Evolutionary conservation across 2,797 vertebrate species (phyloP).

Genomic region (Propithecus perrieri): DNA sequence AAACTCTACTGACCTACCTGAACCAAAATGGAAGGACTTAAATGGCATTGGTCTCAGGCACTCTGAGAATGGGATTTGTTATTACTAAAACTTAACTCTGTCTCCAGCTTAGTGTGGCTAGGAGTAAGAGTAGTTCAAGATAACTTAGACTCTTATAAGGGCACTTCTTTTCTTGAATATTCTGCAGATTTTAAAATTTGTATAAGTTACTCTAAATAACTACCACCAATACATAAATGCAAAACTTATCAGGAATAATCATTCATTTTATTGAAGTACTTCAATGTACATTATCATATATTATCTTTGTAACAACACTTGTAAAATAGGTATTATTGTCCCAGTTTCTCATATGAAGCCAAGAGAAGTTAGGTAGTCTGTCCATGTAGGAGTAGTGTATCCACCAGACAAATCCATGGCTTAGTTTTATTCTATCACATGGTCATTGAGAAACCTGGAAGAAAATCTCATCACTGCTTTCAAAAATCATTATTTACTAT

Average conservation of each 20-base stretch:
- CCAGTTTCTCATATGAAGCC: neutral
- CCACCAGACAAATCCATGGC: neutral
- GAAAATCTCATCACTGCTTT: neutral
- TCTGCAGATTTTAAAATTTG: neutral
- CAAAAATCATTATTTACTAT: conserved; percentile 59
- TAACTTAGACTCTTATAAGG: neutral
- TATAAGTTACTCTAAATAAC: neutral
- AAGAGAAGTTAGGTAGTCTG: neutral
- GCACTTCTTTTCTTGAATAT: neutral
- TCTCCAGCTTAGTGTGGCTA: neutral
- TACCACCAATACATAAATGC: neutral
- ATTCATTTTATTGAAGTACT: neutral
- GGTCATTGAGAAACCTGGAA: neutral
- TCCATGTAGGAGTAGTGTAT: neutral
- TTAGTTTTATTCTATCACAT: neutral
- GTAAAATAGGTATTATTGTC: neutral
- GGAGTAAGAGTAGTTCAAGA: neutral
- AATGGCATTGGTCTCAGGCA: neutral
- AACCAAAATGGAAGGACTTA: neutral
- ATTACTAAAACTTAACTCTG: neutral
- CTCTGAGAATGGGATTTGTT: neutral
- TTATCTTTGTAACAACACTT: neutral
- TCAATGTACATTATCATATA: neutral
- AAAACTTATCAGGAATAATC: neutral
- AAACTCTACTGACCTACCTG: neutral